Conservation (phyloP, 2,797 vertebrate genomes). For the Florisuga fusca region DNA sequence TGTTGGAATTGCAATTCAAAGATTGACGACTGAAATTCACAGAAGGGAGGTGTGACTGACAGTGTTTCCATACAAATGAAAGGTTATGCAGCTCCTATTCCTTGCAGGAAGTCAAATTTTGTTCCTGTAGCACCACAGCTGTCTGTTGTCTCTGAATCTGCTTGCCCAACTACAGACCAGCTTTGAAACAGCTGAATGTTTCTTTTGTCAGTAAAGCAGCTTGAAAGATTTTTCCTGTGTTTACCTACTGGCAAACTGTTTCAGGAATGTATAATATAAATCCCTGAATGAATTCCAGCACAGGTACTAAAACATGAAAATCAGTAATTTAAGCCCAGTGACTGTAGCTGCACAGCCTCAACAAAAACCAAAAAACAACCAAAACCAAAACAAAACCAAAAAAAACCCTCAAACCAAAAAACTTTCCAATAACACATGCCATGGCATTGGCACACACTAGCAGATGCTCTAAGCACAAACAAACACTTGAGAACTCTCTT, state of each 20-base stretch:
- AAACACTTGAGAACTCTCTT: background rate
- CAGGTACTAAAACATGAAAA: background rate
- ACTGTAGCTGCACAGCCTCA: background rate
- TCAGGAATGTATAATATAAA: constrained; percentile 12
- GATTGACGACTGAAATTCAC: background rate
- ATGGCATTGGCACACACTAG: background rate
- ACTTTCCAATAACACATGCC: background rate
- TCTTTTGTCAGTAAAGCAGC: constrained; percentile 2
- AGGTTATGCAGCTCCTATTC: background rate
- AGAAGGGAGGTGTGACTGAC: background rate
- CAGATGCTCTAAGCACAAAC: background rate
- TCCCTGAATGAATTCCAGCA: background rate
- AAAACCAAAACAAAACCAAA: no score
- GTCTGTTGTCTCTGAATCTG: background rate
- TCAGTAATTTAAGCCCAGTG: background rate
- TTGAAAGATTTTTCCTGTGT: background rate
- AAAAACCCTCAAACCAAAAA: background rate
- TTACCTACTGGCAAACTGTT: constrained; percentile 15
- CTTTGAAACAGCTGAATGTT: background rate
- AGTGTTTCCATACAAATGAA: background rate
- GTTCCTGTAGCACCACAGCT: background rate
- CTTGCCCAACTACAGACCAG: constrained; percentile 21
- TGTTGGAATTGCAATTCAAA: background rate
- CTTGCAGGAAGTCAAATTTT: background rate
- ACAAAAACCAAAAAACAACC: background rate